Conservation (phyloP, 2,113 vertebrate species). For the Lutjanus erythropterus region DNA sequence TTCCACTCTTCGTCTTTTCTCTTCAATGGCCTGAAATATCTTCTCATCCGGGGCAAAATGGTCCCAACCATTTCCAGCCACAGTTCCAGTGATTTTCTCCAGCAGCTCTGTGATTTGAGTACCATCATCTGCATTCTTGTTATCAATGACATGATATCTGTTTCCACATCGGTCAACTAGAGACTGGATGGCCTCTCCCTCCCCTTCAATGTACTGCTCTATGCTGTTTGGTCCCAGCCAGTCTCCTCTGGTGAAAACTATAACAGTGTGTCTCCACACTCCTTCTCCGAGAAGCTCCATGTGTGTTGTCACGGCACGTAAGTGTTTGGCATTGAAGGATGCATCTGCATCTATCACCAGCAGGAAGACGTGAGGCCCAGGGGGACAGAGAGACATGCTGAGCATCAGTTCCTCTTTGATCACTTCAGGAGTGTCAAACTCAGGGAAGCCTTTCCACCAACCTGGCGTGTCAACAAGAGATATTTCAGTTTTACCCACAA, state of each 20-base stretch:
- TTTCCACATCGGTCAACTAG: constrained; percentile 61
- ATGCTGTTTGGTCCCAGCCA: constrained; percentile 55
- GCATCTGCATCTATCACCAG: constrained; percentile 65
- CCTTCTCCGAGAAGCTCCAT: constrained; percentile 55
- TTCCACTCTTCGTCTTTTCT: constrained; percentile 20
- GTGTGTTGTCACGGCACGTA: constrained; percentile 43
- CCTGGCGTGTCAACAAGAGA: constrained; percentile 69
- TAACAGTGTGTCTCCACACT: constrained; percentile 56
- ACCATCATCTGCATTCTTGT: constrained; percentile 47
- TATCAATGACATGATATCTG: constrained; percentile 69
- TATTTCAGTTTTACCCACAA: constrained; percentile 42
- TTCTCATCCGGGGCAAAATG: constrained; percentile 49
- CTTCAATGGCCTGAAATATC: constrained; percentile 9
- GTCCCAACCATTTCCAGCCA: constrained; percentile 26
- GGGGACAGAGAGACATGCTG: constrained; percentile 60
- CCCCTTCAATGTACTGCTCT: constrained; percentile 62
- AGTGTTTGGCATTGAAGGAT: constrained; percentile 46
- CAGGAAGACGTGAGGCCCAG: constrained; percentile 70
- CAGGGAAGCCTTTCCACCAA: constrained; percentile 68
- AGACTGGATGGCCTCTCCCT: constrained; percentile 53
- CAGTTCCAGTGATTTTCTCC: constrained; percentile 55
- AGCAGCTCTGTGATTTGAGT: constrained; percentile 59
- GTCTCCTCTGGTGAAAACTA: constrained; percentile 69
- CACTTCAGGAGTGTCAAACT: constrained; percentile 23
- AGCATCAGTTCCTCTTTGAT: constrained; percentile 60